Base-by-base conservation (phyloP, 2,888 invertebrate genomes). In the Salpingus planirostris region DNA sequence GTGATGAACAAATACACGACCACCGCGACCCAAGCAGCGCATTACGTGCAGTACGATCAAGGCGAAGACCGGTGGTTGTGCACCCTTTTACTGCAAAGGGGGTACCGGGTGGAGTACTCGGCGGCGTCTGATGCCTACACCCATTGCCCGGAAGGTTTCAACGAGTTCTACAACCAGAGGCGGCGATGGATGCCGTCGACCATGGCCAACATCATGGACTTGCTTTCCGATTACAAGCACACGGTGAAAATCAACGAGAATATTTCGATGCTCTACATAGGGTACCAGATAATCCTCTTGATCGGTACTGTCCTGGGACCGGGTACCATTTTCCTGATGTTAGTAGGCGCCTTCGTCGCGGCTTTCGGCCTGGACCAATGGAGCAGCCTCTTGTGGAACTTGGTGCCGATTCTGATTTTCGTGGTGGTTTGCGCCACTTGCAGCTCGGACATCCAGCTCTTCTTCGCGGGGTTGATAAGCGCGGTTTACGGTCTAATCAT, bases 1-100 rank as follows among this genome's bases (percentile, higher is more conserved):
- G 88, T 92, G 1, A 85, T 91, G 84, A 79, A 76, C 50, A 86
- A 80, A 54, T 92, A 93, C 57, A 90, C 92, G 0, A 78, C 82
- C 0, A 76, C 76, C 42, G 75, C 84, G 0, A 70, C 72, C 35
- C 82, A 87, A 54, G 85, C 91, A 0, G 69, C 79, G 41, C 89
- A 91, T 65, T 89, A 80, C 53, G 88, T 91, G 11, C 91, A 92
- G 59, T 91, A 88, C 56, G 91, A 91, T 74, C 90, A 91, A 69
- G 90, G 92, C n/a, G 95, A 96, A 62, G 95, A 96, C 65, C 77
- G 95, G 42, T 95, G 95, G 95, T 67, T 95, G 4, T 95, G 95
- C 60, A 95, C 95, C 0, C 65, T 95, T 29, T 69, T 96, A 0
- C 70, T 95, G 1, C 95, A 95, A 61, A 76, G 89, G 46, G 93